phyloP scores from a whole-genome alignment of 2,888 invertebrate genomes.

The Amphiduros pacificus region DNA sequence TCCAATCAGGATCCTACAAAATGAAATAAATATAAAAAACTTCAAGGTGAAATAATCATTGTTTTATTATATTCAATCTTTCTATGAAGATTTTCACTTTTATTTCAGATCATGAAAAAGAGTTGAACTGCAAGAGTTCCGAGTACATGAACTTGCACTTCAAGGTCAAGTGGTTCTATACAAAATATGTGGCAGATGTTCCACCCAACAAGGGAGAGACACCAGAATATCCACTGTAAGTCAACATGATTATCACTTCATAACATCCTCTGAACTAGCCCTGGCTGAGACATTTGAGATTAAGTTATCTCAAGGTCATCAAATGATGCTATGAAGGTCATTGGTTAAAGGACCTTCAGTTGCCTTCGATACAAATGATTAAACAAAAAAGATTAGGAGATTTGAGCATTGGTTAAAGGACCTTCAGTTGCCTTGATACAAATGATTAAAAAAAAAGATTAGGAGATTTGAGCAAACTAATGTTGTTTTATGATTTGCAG shows the following conservation, averaged over 20 bases:
- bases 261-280: not conserved
- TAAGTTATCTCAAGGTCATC: no score
- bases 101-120: conserved; percentile 82
- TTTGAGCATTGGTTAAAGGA: no score
- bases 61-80: no score
- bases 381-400: no score
- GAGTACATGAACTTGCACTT: conserved; percentile 99
- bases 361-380: no score
- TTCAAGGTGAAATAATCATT: no score
- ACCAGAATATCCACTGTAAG: conserved; percentile 92
- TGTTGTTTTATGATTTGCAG: conserved; percentile 48
- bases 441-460: not conserved
- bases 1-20: no score
- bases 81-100: conserved; percentile 2
- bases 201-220: conserved; percentile 96
- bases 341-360: no score
- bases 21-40: no score
- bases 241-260: conserved; percentile 19
- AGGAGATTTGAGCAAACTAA: not conserved
- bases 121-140: conserved; percentile 93
- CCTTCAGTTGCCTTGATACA: not conserved
- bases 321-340: no score
- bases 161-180: conserved; percentile 98
- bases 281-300: no score
- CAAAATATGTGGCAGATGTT: conserved; percentile 95